Conservation (phyloP, 2,888 invertebrate genomes). For the Lottia scabra region DNA sequence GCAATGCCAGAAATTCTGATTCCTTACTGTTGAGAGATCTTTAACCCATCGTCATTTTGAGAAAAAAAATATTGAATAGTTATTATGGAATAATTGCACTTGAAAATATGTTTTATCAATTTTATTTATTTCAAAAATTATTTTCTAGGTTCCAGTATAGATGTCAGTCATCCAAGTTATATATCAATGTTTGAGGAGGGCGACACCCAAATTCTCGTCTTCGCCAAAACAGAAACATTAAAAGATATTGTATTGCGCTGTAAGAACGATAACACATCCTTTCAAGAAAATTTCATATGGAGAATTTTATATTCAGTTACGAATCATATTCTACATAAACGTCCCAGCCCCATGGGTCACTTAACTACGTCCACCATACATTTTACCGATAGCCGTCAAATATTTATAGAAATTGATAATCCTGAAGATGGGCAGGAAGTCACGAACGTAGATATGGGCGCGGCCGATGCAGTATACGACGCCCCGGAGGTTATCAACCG, state of each 20-base stretch:
- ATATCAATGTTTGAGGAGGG: constrained; percentile 38
- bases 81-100: too few relatives aligned
- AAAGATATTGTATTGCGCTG: constrained; percentile 30
- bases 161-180: constrained; percentile 28
- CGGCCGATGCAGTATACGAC: constrained; percentile 40
- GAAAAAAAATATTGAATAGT: too few relatives aligned
- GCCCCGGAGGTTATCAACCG: constrained; percentile 44
- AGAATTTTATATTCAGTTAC: constrained; percentile 26
- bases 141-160: constrained; percentile 2
- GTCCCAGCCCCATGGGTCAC: constrained; percentile 19
- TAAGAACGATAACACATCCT: constrained; percentile 19
- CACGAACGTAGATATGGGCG: constrained; percentile 12
- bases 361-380: constrained; percentile 28
- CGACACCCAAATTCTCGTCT: constrained; percentile 29
- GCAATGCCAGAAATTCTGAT: too few relatives aligned
- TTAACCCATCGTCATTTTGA: too few relatives aligned
- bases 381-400: constrained; percentile 20
- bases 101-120: too few relatives aligned
- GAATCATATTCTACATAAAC: constrained; percentile 18
- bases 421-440: constrained; percentile 9
- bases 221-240: constrained; percentile 35
- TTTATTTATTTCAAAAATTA: too few relatives aligned
- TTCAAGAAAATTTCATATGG: constrained; percentile 39
- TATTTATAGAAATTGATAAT: constrained; percentile 27
- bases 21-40: too few relatives aligned